These are phyloP conservation scores for Ictidomys tridecemlineatus DNA, from an alignment of 2,113 vertebrate species.

Conservation along the genomic window DNA sequence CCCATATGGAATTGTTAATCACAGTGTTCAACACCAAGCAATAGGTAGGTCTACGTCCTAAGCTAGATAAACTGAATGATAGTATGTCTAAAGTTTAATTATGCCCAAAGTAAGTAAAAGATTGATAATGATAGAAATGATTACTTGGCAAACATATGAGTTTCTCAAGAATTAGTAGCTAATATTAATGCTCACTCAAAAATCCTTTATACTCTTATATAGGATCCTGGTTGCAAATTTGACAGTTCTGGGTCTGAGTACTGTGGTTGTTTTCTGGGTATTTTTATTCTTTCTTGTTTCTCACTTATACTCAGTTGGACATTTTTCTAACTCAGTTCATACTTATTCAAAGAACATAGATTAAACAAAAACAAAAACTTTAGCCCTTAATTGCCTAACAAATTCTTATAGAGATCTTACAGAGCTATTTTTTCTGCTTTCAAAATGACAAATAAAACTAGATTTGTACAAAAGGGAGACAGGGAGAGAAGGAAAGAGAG, in stretches of 20 bases:
- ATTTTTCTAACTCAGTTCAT: background rate
- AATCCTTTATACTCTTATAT: background rate
- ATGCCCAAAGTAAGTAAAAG: background rate
- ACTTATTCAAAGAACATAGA: background rate
- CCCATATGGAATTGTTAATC: background rate
- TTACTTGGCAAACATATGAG: background rate
- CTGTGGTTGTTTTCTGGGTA: background rate
- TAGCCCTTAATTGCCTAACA: background rate
- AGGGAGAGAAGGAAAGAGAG: background rate
- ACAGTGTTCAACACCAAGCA: background rate
- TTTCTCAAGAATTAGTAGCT: slow-evolving; percentile 43
- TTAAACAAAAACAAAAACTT: background rate
- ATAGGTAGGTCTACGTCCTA: background rate
- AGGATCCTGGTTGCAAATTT: background rate
- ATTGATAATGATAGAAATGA: background rate
- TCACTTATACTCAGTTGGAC: background rate
- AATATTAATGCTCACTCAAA: background rate
- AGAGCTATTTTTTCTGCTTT: background rate
- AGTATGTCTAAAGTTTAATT: background rate
- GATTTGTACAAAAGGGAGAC: background rate
- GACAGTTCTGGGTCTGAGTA: background rate
- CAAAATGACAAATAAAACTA: background rate
- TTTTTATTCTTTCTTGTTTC: background rate
- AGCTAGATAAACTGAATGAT: background rate
- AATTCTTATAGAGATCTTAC: background rate